Percentiles rank a stretch among this genome's conserved stretches.
phyloP scores from a whole-genome alignment of 2,888 invertebrate genomes.

The Agriopis leucophaearia region DNA sequence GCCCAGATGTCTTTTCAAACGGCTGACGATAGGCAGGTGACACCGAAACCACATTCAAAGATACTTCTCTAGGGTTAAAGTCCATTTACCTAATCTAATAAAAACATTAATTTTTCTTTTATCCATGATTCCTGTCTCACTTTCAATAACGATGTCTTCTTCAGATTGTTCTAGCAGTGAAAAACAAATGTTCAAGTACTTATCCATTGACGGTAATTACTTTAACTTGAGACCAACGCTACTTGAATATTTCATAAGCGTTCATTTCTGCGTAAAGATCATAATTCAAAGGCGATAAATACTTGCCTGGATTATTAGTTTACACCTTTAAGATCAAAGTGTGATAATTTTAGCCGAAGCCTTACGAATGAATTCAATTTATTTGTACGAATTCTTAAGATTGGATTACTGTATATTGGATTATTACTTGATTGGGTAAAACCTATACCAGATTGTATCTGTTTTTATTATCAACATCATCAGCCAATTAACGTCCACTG shows the following conservation, averaged over 20 bases:
- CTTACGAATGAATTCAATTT: slow-evolving; percentile 16
- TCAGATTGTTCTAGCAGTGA: not conserved
- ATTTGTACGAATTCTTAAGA: slow-evolving; percentile 16
- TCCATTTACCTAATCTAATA: no score
- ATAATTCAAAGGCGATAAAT: slow-evolving; percentile 25
- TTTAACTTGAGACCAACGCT: slow-evolving; percentile 17
- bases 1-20: no score
- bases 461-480: not conserved
- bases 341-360: slow-evolving; percentile 21
- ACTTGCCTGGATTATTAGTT: slow-evolving; percentile 22
- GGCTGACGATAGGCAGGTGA: no score
- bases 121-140: not conserved
- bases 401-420: slow-evolving; percentile 22
- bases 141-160: slow-evolving; percentile 1
- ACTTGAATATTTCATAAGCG: slow-evolving; percentile 24
- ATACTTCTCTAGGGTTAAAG: no score
- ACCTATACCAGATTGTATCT: not conserved
- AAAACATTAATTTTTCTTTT: no score
- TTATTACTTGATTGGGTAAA: no score
- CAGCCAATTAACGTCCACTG: no score
- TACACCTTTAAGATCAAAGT: slow-evolving; percentile 36
- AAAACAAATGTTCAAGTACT: slow-evolving; percentile 8
- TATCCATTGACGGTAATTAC: slow-evolving; percentile 20
- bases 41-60: no score
- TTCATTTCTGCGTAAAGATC: slow-evolving; percentile 24